A percentile compares a stretch with the other conserved stretches of the same genome.
These are phyloP conservation scores for Phorcus lineatus DNA, from an alignment of 2,888 invertebrate species.

Conservation along the genomic window DNA sequence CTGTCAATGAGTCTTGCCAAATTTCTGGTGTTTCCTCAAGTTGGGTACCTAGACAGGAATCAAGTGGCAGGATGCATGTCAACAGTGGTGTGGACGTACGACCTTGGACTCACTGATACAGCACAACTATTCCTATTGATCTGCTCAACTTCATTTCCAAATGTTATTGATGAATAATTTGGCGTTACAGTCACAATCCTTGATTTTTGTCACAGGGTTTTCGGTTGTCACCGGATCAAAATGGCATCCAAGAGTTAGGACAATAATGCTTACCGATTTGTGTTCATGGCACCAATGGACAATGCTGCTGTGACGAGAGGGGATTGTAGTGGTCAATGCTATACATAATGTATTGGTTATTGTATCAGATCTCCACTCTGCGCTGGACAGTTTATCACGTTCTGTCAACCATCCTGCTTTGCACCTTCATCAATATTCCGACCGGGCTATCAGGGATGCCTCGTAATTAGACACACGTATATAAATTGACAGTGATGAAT, in stretches of 20 bases:
- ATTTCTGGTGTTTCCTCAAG: neutral
- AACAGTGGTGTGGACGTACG: neutral
- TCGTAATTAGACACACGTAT: too few species aligned
- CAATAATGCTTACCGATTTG: too few species aligned
- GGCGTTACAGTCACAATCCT: too few species aligned
- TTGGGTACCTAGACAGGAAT: neutral
- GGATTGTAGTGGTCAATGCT: neutral
- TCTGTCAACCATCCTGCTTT: neutral
- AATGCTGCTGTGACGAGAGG: too few species aligned
- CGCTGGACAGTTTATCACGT: neutral
- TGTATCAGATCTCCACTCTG: neutral
- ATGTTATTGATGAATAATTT: neutral
- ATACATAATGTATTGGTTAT: slow-evolving; percentile 11
- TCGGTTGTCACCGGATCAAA: too few species aligned
- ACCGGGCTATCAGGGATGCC: too few species aligned
- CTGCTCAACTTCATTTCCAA: neutral
- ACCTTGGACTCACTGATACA: neutral
- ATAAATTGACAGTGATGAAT: too few species aligned
- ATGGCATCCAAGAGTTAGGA: too few species aligned
- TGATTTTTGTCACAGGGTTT: too few species aligned
- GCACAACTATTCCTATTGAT: neutral
- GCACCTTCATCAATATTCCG: too few species aligned
- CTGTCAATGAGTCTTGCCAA: slow-evolving; percentile 12
- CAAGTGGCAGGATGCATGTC: slow-evolving; percentile 12
- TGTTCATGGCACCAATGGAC: too few species aligned